Conservation (phyloP, 2,113 vertebrate species). For the Ivindomyrus marchei region DNA sequence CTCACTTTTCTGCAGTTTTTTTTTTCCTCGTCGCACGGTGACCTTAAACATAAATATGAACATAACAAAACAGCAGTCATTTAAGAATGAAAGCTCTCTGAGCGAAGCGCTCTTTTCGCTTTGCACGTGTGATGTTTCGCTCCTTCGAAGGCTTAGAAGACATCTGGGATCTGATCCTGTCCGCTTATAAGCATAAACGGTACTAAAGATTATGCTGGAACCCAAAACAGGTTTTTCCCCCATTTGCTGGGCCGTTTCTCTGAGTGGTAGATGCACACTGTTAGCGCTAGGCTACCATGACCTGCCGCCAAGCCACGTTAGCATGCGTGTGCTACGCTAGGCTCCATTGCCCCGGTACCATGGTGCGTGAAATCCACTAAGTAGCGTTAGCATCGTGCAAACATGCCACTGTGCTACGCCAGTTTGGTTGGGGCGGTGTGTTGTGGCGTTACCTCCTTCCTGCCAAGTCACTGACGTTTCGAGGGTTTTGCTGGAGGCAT, state of each 20-base stretch:
- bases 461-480: neutral
- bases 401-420: neutral
- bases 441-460: neutral
- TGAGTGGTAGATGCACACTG: neutral
- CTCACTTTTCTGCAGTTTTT: neutral
- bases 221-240: neutral
- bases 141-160: neutral
- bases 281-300: neutral
- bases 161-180: slow-evolving; percentile 2
- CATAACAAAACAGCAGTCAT: neutral
- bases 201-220: neutral
- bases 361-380: neutral
- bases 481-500: neutral
- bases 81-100: neutral
- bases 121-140: neutral
- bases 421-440: neutral
- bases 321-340: neutral
- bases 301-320: neutral
- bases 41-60: slow-evolving; percentile 11
- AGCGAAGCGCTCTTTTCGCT: neutral
- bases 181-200: neutral
- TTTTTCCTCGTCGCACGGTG: neutral
- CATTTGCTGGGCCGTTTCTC: neutral
- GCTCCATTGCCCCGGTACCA: neutral
- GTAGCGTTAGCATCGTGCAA: neutral